phyloP scores from a whole-genome alignment of 2,113 vertebrate species.

The Heterochromis multidens region DNA sequence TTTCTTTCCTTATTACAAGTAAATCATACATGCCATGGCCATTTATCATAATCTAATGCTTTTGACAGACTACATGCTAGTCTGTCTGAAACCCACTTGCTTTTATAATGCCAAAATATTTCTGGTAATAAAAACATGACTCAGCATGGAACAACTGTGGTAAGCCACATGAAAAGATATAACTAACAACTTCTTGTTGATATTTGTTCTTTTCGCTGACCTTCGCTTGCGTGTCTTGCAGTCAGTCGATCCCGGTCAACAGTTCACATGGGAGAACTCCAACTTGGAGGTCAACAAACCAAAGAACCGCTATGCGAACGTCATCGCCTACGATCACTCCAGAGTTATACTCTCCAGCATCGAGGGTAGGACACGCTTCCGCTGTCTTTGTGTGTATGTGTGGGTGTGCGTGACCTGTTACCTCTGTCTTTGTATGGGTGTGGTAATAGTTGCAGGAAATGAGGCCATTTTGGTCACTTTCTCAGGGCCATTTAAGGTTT shows the following conservation, averaged over 20 bases:
- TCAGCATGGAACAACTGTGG: neutral
- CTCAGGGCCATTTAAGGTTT: neutral
- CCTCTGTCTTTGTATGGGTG: neutral
- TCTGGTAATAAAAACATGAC: neutral
- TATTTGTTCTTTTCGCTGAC: neutral
- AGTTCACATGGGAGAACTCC: conserved; percentile 99
- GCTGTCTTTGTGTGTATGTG: neutral
- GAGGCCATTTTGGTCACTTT: neutral
- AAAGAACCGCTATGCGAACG: conserved; percentile 99
- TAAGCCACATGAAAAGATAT: neutral
- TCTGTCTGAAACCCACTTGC: neutral
- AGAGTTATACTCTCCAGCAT: conserved; percentile 91
- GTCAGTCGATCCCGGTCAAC: conserved; percentile 96
- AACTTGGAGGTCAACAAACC: conserved; percentile 99
- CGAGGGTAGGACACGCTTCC: conserved; percentile 83
- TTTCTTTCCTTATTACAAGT: neutral
- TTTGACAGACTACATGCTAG: neutral
- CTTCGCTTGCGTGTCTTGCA: conserved; percentile 65
- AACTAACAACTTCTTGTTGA: neutral
- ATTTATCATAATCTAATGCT: neutral
- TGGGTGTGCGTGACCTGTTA: neutral
- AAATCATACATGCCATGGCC: neutral
- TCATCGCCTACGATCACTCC: conserved; percentile 97
- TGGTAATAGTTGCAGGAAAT: neutral
- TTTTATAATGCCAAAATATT: neutral